Percentiles rank a stretch among this genome's conserved stretches.
Evolutionary conservation across 1,140 invertebrate species (phyloP).

Genomic region (Diachasma alloeum): DNA sequence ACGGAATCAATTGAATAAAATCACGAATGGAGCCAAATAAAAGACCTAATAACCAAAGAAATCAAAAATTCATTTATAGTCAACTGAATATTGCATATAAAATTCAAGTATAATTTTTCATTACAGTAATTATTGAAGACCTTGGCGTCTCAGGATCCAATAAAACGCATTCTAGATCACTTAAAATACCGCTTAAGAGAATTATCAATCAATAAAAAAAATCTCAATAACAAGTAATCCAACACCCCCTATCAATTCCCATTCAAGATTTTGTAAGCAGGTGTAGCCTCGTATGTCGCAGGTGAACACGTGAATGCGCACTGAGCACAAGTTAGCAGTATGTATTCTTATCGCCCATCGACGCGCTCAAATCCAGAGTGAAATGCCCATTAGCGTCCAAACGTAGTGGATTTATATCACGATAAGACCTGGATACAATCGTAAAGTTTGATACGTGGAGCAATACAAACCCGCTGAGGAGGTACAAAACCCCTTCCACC

Average conservation of each 20-base stretch:
- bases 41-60: too few relatives aligned
- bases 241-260: neutral
- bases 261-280: conserved; percentile 1
- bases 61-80: too few relatives aligned
- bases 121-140: too few relatives aligned
- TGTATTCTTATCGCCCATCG: neutral
- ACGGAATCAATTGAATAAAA: too few relatives aligned
- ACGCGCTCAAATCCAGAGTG: conserved; percentile 31
- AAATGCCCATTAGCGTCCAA: conserved; percentile 53
- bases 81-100: too few relatives aligned
- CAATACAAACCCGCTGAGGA: conserved; percentile 4
- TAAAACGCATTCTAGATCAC: too few relatives aligned
- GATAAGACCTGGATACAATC: conserved; percentile 56
- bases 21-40: too few relatives aligned
- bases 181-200: too few relatives aligned
- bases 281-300: conserved; percentile 1
- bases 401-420: conserved; percentile 52
- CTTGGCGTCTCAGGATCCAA: too few relatives aligned
- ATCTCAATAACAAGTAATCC: too few relatives aligned
- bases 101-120: too few relatives aligned
- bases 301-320: neutral
- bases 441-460: conserved; percentile 46
- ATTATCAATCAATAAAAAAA: too few relatives aligned
- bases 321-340: neutral
- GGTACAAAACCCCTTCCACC: neutral